These are phyloP conservation scores for Heliornis fulica DNA, from an alignment of 2,113 vertebrate species.

Conservation along the genomic window DNA sequence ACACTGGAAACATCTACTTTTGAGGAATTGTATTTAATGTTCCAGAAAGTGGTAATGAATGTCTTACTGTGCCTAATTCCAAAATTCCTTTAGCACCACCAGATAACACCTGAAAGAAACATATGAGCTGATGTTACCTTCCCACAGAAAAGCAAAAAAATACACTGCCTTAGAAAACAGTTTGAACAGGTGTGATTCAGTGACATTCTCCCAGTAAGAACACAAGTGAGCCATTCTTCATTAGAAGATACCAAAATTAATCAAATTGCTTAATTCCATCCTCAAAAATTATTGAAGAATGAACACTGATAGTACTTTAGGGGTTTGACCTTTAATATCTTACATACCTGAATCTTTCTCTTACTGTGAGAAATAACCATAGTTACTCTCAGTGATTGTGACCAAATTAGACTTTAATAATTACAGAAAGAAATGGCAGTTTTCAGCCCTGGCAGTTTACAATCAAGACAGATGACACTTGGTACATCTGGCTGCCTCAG, in stretches of 20 bases:
- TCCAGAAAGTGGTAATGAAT: neutral
- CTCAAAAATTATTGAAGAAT: neutral
- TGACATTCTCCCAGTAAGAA: neutral
- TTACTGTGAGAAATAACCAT: neutral
- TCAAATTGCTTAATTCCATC: neutral
- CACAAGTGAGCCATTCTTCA: neutral
- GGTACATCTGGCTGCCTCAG: neutral
- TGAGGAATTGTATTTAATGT: neutral
- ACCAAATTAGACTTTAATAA: neutral
- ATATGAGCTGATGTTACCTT: neutral
- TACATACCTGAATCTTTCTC: neutral
- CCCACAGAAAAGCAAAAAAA: neutral
- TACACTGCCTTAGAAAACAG: neutral
- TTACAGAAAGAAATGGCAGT: neutral
- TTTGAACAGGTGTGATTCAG: neutral
- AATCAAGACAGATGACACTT: neutral
- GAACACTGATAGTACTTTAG: neutral
- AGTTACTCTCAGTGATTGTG: neutral
- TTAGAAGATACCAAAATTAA: neutral
- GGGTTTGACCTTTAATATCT: neutral
- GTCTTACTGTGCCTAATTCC: neutral
- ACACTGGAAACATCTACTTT: neutral
- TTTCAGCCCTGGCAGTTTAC: neutral
- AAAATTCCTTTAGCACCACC: neutral
- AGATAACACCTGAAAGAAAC: neutral